Evolutionary conservation across 2,113 vertebrate species (phyloP), one percentile per base, ranked within the genome.

Genomic region (Sinocyclocheilus grahami): DNA sequence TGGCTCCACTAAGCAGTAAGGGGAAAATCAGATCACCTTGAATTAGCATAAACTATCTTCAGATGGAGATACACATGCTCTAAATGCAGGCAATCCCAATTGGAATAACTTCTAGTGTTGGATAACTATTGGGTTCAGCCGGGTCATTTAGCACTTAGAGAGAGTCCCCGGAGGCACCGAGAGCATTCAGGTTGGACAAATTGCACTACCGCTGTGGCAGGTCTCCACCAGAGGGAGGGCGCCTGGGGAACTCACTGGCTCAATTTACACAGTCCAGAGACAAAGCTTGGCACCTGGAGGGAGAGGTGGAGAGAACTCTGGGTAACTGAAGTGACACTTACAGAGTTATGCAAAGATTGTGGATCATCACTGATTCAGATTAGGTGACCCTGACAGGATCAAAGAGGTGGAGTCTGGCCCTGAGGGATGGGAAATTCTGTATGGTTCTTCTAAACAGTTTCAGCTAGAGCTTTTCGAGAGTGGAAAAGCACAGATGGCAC

Each of bases 41-140:
- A 93, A 94, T 95, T 94, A 93, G 92, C 94, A 95, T 94, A 94
- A 93, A 93, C 88, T 93, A 91, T 82, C 92, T 93, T 93, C 91
- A 93, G 92, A 93, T 87, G 91, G 91, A 89, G 90, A 83, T 76
- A 71, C 85, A 72, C 90, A 93, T 88, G 87, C 87, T 92, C 84
- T 90, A 92, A 91, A 91, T 90, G 91, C 90, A 90, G 85, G 91
- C 90, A 86, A 87, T 94, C 91, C 90, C 79, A 86, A 89, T 90
- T 92, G 91, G 86, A 91, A 93, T 37, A 91, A 92, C 89, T 91
- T 92, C 87, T 90, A 91, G 90, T 83, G 83, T 71, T 77, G 93
- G 93, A 94, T 94, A 94, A 95, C 92, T 91, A 89, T 91, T 89
- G 90, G 90, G 92, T 93, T 94, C 92, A 92, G 65, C 86, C 87